These are phyloP conservation scores for Perizoma flavofasciatum DNA, from an alignment of 2,888 invertebrate genomes.

Conservation along the genomic window DNA sequence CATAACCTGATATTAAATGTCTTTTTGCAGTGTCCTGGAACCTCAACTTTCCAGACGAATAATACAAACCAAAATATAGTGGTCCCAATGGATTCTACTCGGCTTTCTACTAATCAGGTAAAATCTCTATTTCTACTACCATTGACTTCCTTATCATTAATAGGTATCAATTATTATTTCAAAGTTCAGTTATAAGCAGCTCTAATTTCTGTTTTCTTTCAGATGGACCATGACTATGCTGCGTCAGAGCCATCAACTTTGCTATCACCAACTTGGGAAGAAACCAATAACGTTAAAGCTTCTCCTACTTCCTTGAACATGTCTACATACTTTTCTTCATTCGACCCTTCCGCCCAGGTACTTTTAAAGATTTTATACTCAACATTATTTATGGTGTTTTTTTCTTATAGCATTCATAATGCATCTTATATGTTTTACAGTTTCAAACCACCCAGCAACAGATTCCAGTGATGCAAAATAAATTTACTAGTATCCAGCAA, in stretches of 20 bases:
- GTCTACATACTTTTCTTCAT: conserved; percentile 35
- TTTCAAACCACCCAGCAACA: conserved; percentile 9
- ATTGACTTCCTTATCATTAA: background rate
- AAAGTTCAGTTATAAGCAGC: background rate
- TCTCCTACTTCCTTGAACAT: conserved; percentile 19
- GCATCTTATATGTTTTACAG: conserved; percentile 17
- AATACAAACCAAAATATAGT: conserved; percentile 16
- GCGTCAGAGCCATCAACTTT: conserved; percentile 16
- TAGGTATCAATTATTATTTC: background rate
- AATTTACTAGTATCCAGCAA: conserved; percentile 11
- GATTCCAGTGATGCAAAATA: conserved; percentile 4
- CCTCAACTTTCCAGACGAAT: background rate
- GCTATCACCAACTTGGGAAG: conserved; percentile 22
- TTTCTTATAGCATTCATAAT: too few species aligned
- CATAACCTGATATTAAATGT: background rate
- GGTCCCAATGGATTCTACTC: conserved; percentile 4
- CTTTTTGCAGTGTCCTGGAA: conserved; percentile 16
- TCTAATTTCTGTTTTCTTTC: conserved; percentile 1
- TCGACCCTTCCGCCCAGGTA: conserved; percentile 32
- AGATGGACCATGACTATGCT: conserved; percentile 25
- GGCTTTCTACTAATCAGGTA: conserved; percentile 18
- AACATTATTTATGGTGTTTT: background rate
- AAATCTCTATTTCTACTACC: background rate
- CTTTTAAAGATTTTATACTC: background rate
- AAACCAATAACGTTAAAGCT: conserved; percentile 1